Evolutionary conservation across 1,140 invertebrate genomes (phyloP).

Genomic region (Pseudomyrmex sp.): DNA sequence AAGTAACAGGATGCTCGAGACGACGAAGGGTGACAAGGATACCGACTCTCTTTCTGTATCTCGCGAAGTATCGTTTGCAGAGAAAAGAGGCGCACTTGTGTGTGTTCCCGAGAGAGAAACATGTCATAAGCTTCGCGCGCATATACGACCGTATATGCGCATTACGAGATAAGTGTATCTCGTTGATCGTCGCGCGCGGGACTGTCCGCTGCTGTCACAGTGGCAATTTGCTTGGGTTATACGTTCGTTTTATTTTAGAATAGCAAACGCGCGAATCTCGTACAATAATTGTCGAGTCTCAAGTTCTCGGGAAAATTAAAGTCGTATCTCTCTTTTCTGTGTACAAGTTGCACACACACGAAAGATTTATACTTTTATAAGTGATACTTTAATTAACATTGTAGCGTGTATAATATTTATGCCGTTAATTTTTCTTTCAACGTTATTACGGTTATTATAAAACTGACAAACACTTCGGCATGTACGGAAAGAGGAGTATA

Average conservation of each 20-base stretch:
- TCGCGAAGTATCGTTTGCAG: background rate
- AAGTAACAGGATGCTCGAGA: no score
- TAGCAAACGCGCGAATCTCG: conserved; percentile 7
- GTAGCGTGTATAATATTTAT: background rate
- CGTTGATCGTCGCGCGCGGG: background rate
- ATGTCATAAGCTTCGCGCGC: conserved; percentile 8
- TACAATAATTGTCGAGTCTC: background rate
- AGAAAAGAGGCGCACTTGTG: conserved; percentile 16
- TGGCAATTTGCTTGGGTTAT: conserved; percentile 3
- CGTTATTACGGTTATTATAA: background rate
- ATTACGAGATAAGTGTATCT: conserved; percentile 22
- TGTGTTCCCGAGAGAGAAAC: conserved; percentile 5
- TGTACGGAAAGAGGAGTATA: conserved; percentile 56
- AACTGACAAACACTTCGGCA: background rate
- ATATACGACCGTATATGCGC: background rate
- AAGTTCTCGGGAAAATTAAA: background rate
- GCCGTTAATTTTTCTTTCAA: conserved; percentile 13
- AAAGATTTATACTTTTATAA: background rate
- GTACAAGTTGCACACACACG: no score
- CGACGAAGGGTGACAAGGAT: conserved; percentile 6
- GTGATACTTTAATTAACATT: conserved; percentile 20
- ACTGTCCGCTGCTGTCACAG: background rate
- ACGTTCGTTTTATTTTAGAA: conserved; percentile 9
- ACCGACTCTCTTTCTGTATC: conserved; percentile 9
- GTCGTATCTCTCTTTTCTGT: background rate